Evolutionary conservation across 1,140 invertebrate genomes (phyloP).

Genomic region (Pogonomyrmex barbatus): DNA sequence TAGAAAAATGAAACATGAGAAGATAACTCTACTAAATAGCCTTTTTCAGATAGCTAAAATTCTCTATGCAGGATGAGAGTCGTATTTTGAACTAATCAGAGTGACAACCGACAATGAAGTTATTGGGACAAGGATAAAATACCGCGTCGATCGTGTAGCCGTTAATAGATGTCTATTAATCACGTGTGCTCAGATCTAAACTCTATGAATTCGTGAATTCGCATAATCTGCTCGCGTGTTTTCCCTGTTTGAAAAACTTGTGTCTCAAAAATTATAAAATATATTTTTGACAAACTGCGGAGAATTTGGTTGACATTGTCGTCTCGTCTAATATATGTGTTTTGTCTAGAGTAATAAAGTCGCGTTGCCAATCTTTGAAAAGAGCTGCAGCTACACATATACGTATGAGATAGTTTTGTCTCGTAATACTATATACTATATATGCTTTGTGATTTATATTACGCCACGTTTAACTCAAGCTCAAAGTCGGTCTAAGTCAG

Average conservation of each 20-base stretch:
- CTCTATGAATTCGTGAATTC: neutral
- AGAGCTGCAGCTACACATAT: neutral
- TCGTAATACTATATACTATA: constrained; percentile 19
- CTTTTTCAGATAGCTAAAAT: too few relatives aligned
- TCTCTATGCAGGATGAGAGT: neutral
- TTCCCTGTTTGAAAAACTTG: neutral
- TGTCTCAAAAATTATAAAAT: neutral
- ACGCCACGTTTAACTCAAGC: constrained; percentile 61
- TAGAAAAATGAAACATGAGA: neutral
- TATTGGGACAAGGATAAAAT: constrained; percentile 56
- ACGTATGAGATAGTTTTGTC: neutral
- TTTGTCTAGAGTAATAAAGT: neutral
- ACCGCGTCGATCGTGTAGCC: neutral
- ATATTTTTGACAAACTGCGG: neutral
- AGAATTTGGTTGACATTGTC: neutral
- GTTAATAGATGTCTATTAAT: too few relatives aligned
- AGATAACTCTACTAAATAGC: too few relatives aligned
- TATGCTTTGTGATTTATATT: constrained; percentile 46
- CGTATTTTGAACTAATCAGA: constrained; percentile 41
- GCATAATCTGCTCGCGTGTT: too few relatives aligned
- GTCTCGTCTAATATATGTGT: neutral
- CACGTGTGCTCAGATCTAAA: constrained; percentile 3
- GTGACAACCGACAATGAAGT: constrained; percentile 29
- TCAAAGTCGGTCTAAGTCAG: constrained; percentile 68
- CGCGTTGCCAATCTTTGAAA: constrained; percentile 6